Conservation (phyloP, 2,113 vertebrate genomes). For the Dipodomys stephensi region DNA sequence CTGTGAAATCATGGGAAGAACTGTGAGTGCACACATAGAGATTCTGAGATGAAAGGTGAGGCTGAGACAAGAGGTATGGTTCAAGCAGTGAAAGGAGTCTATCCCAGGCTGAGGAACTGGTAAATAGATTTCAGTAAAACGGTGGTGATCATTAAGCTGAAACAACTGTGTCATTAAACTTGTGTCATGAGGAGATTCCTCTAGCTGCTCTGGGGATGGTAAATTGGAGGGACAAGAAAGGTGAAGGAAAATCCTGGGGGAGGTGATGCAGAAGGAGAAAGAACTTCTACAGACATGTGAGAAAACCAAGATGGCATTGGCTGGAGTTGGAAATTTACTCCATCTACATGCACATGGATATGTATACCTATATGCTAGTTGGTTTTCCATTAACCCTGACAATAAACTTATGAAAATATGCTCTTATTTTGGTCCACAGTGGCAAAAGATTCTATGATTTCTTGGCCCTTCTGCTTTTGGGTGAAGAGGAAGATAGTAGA, state of each 20-base stretch:
- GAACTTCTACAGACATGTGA: not conserved
- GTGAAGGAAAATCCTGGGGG: not conserved
- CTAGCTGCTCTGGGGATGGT: not conserved
- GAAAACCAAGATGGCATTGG: not conserved
- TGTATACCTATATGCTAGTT: not conserved
- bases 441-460: not conserved
- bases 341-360: not conserved
- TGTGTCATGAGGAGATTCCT: not conserved
- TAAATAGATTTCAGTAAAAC: not conserved
- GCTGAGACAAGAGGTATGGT: not conserved
- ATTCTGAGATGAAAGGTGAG: not conserved
- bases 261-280: not conserved
- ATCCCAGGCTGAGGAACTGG: not conserved
- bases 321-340: not conserved
- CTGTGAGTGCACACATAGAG: not conserved
- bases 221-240: not conserved
- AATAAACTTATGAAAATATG: not conserved
- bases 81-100: not conserved
- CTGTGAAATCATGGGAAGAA: constrained; percentile 2
- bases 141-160: not conserved
- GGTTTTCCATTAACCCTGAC: not conserved
- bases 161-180: not conserved
- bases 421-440: not conserved
- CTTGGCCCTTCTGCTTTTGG: not conserved
- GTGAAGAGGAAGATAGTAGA: not conserved